Conservation (phyloP, 2,797 vertebrate genomes). For the Oryzias sinensis region DNA sequence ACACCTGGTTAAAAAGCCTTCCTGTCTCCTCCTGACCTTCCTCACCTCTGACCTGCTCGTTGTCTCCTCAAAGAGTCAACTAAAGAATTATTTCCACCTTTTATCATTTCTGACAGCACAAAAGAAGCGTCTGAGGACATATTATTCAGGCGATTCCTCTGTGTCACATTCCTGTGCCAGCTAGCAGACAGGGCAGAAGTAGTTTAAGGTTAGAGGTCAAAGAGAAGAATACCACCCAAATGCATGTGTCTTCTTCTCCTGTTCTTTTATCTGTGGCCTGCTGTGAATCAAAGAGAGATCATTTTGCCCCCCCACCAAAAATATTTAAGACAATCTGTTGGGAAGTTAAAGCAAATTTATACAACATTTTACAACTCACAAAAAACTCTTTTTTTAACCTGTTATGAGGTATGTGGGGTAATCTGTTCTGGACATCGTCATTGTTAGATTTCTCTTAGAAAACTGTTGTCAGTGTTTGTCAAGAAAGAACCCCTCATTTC, state of each 20-base stretch:
- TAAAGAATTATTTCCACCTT: conserved; percentile 31
- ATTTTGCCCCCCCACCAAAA: background rate
- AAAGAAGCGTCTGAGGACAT: conserved; percentile 26
- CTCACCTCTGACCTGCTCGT: conserved; percentile 48
- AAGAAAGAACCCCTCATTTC: no score
- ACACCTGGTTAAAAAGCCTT: conserved; percentile 40
- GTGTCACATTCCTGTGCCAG: conserved; percentile 39
- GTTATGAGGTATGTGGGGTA: no score
- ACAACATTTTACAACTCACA: background rate
- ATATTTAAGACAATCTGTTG: background rate
- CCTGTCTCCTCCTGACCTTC: conserved; percentile 45
- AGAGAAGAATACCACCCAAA: conserved; percentile 34
- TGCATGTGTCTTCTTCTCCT: background rate
- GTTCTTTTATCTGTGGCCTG: conserved; percentile 3
- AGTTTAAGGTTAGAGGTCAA: conserved; percentile 54
- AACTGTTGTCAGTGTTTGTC: no score
- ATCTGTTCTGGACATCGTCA: no score
- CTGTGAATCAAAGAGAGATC: conserved; percentile 14
- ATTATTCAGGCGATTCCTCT: conserved; percentile 35
- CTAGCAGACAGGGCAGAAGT: conserved; percentile 44
- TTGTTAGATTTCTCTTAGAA: no score
- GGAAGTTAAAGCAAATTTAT: background rate
- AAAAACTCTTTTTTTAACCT: background rate
- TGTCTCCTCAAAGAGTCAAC: conserved; percentile 32
- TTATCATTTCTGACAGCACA: conserved; percentile 34